Evolutionary conservation across 1,140 invertebrate genomes (phyloP).

Genomic region (Caenorhabditis remanei): DNA sequence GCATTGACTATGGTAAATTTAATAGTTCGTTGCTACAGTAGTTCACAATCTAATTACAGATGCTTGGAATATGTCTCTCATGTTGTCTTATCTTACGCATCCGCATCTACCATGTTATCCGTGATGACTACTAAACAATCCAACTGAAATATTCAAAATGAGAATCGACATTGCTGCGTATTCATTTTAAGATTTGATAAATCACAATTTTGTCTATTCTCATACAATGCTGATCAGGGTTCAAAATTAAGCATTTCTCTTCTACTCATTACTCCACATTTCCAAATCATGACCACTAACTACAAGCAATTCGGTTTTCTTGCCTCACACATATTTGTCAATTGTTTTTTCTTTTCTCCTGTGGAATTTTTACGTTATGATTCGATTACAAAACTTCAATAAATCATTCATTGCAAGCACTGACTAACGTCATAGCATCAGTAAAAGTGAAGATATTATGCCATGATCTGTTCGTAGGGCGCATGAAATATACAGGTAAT

Average conservation of each 20-base stretch:
- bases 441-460: conserved; percentile 23
- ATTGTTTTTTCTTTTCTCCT: background rate
- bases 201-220: background rate
- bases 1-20: conserved; percentile 13
- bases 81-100: conserved; percentile 14
- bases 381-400: background rate
- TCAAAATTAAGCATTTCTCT: no score
- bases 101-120: conserved; percentile 32
- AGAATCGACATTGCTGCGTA: background rate
- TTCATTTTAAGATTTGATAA: background rate
- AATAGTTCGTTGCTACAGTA: background rate
- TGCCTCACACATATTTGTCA: background rate
- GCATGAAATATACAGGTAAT: conserved; percentile 49
- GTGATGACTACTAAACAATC: conserved; percentile 24
- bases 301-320: background rate
- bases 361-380: background rate
- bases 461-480: conserved; percentile 41
- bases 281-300: no score
- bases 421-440: conserved; percentile 38
- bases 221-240: no score
- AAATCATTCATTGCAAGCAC: conserved; percentile 50
- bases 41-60: conserved; percentile 36
- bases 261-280: no score
- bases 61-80: conserved; percentile 53
- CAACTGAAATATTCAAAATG: no score